Evolutionary conservation across 2,113 vertebrate genomes (phyloP).

Genomic region (Rana temporaria): DNA sequence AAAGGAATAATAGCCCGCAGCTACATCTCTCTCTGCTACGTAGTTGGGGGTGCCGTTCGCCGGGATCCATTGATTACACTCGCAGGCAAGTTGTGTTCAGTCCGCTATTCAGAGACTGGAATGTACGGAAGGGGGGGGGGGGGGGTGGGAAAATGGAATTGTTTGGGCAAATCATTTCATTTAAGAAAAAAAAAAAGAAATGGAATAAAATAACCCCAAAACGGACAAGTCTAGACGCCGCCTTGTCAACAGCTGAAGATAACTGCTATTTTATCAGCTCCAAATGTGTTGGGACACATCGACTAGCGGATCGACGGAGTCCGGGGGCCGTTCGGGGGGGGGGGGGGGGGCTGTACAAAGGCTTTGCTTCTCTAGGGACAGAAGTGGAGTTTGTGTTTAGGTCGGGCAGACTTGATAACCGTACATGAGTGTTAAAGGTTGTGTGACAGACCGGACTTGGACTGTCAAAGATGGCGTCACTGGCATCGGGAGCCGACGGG

Average conservation of each 20-base stretch:
- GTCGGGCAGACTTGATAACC: conserved; percentile 43
- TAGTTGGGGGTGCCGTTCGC: conserved; percentile 64
- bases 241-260: conserved; percentile 77
- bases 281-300: conserved; percentile 81
- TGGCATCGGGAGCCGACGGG: no score
- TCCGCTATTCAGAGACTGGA: conserved; percentile 68
- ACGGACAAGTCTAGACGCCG: conserved; percentile 76
- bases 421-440: not conserved
- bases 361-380: not conserved
- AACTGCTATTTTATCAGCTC: conserved; percentile 78
- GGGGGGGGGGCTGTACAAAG: not conserved
- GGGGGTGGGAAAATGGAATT: conserved; percentile 66
- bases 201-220: conserved; percentile 62
- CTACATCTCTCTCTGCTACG: conserved; percentile 59
- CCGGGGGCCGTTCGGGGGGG: not conserved
- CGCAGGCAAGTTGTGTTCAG: conserved; percentile 64
- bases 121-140: conserved; percentile 59
- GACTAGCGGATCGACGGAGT: conserved; percentile 75
- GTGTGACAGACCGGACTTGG: not conserved
- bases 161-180: conserved; percentile 72
- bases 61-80: conserved; percentile 68
- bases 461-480: not conserved
- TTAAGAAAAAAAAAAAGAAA: conserved; percentile 68
- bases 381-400: conserved; percentile 30
- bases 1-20: conserved; percentile 76